These are phyloP conservation scores for Lamellibrachia columna DNA, from an alignment of 2,888 invertebrate species.

Conservation along the genomic window DNA sequence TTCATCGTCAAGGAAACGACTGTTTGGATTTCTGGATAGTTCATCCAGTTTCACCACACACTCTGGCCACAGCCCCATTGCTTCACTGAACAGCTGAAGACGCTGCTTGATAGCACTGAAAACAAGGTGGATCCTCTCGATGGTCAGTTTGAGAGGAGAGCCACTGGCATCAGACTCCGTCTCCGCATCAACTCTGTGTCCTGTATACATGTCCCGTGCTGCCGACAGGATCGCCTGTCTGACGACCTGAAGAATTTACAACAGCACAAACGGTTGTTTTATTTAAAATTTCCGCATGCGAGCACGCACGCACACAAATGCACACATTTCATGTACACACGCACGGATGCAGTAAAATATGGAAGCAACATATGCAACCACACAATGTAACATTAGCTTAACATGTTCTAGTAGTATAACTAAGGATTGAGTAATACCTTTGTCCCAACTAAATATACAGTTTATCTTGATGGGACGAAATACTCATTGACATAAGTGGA, in stretches of 20 bases:
- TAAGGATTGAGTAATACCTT: too few species aligned
- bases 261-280: neutral
- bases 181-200: constrained; percentile 1
- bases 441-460: too few species aligned
- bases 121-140: constrained; percentile 24
- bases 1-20: neutral
- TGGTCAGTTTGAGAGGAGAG: neutral
- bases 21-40: constrained; percentile 10
- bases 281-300: neutral
- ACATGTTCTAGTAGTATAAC: too few species aligned
- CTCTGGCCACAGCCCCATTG: constrained; percentile 45
- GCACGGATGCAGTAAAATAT: neutral
- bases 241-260: neutral
- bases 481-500: too few species aligned
- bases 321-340: neutral
- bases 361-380: neutral
- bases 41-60: constrained; percentile 30
- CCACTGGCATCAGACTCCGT: neutral
- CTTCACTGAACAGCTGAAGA: constrained; percentile 44
- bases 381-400: neutral
- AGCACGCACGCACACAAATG: neutral
- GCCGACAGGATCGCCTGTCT: constrained; percentile 6
- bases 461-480: too few species aligned
- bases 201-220: neutral
- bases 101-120: constrained; percentile 25